Conservation (phyloP, 2,113 vertebrate genomes). For the Calonectris borealis region DNA sequence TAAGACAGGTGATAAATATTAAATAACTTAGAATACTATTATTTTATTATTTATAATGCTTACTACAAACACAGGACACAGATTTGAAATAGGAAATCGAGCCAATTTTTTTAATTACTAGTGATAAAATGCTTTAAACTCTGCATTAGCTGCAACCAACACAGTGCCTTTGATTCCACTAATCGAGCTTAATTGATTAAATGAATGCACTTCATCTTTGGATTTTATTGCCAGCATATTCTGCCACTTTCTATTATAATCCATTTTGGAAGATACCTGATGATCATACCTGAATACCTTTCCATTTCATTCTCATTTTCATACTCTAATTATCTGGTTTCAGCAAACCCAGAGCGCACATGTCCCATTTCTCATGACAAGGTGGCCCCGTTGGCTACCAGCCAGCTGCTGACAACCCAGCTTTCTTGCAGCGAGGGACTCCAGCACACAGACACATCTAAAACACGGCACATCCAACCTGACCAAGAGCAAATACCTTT, state of each 20-base stretch:
- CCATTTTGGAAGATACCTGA: neutral
- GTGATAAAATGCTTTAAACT: constrained; percentile 39
- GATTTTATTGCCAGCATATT: neutral
- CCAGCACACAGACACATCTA: neutral
- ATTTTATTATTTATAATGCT: constrained; percentile 12
- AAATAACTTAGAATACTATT: neutral
- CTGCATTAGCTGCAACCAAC: neutral
- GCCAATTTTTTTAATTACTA: constrained; percentile 1
- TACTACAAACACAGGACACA: neutral
- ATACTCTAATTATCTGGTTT: neutral
- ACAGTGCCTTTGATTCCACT: neutral
- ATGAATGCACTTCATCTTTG: neutral
- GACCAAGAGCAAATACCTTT: neutral
- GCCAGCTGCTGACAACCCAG: neutral
- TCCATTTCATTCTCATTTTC: neutral
- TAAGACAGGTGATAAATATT: neutral
- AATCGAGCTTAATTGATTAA: constrained; percentile 30
- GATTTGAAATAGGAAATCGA: neutral
- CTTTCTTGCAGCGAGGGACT: neutral
- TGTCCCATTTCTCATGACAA: neutral
- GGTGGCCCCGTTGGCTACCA: neutral
- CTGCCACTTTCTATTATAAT: constrained; percentile 10
- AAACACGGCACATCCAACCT: neutral
- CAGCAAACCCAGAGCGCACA: rapidly evolving
- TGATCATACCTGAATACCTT: neutral